Percentiles rank a stretch among this genome's conserved stretches.
Conservation (phyloP, 2,888 invertebrate species). For the Thymelicus sylvestris region DNA sequence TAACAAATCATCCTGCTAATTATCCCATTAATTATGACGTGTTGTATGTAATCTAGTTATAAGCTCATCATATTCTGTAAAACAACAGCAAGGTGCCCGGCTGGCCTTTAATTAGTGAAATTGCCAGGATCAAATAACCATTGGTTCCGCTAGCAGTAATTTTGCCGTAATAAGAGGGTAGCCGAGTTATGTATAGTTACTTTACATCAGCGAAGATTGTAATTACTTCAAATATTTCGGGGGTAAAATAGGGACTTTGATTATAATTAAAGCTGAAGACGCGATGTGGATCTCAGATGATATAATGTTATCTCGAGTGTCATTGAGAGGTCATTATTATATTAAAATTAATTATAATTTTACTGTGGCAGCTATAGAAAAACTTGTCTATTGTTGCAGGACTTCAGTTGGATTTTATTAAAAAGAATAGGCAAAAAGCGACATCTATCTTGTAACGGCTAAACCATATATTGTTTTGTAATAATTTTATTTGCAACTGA, state of each 20-base stretch:
- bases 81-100: slow-evolving; percentile 3
- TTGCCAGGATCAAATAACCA: slow-evolving; percentile 29
- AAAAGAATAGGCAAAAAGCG: too few relatives aligned
- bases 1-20: not conserved
- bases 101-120: slow-evolving; percentile 29
- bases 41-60: not conserved
- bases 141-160: slow-evolving; percentile 24
- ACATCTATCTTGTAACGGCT: too few relatives aligned
- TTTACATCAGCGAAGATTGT: slow-evolving; percentile 8
- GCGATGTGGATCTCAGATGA: not conserved
- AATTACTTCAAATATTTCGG: slow-evolving; percentile 18
- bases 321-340: too few relatives aligned
- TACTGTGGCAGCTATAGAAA: too few relatives aligned
- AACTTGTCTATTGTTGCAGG: too few relatives aligned
- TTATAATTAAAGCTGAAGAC: slow-evolving; percentile 4
- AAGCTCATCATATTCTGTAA: not conserved
- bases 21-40: not conserved
- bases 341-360: too few relatives aligned
- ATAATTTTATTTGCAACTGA: too few relatives aligned
- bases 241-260: slow-evolving; percentile 1
- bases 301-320: not conserved
- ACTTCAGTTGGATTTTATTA: too few relatives aligned
- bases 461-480: too few relatives aligned
- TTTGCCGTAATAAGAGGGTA: slow-evolving; percentile 23
- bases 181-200: slow-evolving; percentile 13